Base-by-base conservation (phyloP, 2,888 invertebrate genomes). In the Drosophila atripex region DNA sequence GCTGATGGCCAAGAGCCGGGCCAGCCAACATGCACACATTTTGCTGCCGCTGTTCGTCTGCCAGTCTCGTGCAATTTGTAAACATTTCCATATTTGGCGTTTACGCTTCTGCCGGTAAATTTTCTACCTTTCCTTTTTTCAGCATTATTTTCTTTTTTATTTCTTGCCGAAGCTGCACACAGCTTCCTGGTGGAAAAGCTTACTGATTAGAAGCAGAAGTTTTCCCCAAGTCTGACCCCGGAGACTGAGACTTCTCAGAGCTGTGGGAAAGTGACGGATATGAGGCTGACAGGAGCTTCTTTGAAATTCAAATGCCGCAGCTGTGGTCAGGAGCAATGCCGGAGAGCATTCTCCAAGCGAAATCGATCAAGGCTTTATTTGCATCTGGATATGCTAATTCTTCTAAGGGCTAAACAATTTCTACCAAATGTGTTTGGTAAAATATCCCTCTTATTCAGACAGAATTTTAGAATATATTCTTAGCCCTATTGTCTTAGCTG, bases 81-180 rank as follows among this genome's bases (percentile, higher is more conserved):
- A 89, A 88, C 87, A 88, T 88, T 88, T 88, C 88, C 88, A 88
- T 88, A 89, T 88, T 89, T 89, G 88, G 88, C 59, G 74, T 80
- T 83, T 60, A 59, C 55, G 70, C 70, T 60, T 75, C 59, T 63
- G 71, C 71, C 70, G 59, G 65, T 49, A 54, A 54, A 54, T 69
- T 47, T 51, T 68, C 50, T 54, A 16, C 41, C 51, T 39, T 53
- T 45, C 41, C 49, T 50, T 51, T 49, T 60, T 43, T 30, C 23
- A 14, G 28, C 39, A 9, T n/a, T 11, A 3, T 39, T 16, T 18
- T 28, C 2, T 25, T 45, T 45, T 54, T 58, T 35, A 9, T 35
- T 18, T 38, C 47, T 8, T 11, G 18, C 14, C 30, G 55, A 25
- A 21, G 56, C 47, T 30, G 56, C 47, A 53, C 18, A 49, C 61